Percentiles rank a stretch among this genome's conserved stretches.
phyloP scores from a whole-genome alignment of 2,797 vertebrate genomes.

The Onychomys arenicola region DNA sequence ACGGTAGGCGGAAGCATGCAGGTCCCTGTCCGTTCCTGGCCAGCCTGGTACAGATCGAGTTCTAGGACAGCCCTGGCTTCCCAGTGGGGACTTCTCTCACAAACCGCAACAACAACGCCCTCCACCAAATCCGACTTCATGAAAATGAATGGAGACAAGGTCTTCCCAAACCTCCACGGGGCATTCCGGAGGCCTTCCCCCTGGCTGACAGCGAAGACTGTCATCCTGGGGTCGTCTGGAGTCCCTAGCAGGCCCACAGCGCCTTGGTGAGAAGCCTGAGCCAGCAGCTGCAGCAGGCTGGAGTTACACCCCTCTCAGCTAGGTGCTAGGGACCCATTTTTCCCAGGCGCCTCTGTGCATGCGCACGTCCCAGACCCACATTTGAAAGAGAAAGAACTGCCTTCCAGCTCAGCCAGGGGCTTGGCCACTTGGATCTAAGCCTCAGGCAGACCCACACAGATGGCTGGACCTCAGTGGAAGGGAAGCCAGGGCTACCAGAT shows the following conservation, averaged over 20 bases:
- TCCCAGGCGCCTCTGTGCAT: neutral
- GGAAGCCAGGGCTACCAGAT: rapidly evolving
- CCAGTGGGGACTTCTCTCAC: rapidly evolving
- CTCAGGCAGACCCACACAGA: no score
- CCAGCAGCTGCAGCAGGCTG: neutral
- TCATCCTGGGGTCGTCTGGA: no score
- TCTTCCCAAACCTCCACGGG: no score
- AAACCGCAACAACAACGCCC: no score
- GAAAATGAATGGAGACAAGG: no score
- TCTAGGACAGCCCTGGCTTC: no score
- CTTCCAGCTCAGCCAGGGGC: neutral
- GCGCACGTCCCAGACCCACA: rapidly evolving
- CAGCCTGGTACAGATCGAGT: no score
- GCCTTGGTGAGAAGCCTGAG: neutral
- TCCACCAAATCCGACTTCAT: no score
- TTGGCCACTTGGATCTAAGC: rapidly evolving
- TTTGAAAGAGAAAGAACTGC: neutral
- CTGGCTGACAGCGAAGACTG: no score
- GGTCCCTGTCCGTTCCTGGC: no score
- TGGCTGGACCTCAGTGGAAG: neutral
- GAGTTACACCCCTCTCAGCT: neutral
- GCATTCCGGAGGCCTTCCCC: no score
- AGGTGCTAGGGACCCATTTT: neutral
- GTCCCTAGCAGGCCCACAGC: neutral
- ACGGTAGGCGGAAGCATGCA: rapidly evolving